Conservation (phyloP, 2,888 invertebrate genomes). For the Lomographa bimaculata region DNA sequence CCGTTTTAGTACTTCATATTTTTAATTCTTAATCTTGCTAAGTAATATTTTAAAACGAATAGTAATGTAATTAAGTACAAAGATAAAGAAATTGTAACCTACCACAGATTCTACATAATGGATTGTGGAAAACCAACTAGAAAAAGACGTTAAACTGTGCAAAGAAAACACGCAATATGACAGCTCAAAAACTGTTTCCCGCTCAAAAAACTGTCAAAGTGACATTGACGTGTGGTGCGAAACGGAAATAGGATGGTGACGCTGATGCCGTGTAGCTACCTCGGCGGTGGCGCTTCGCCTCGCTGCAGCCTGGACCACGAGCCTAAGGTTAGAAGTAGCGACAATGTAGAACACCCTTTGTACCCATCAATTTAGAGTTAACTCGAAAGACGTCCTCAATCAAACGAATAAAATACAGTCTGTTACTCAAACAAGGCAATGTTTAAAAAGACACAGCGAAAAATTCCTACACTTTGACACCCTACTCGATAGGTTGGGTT, state of each 20-base stretch:
- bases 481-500: too few species aligned
- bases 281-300: constrained; percentile 83
- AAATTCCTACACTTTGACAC: too few species aligned
- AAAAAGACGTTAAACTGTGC: constrained; percentile 43
- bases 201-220: constrained; percentile 72
- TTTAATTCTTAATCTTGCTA: too few species aligned
- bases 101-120: constrained; percentile 46
- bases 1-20: too few species aligned
- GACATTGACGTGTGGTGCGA: constrained; percentile 59
- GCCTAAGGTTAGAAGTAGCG: constrained; percentile 70
- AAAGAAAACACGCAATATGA: constrained; percentile 62
- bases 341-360: constrained; percentile 3
- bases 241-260: constrained; percentile 83
- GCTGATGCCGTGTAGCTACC: constrained; percentile 87
- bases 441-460: too few species aligned
- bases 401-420: constrained; percentile 15
- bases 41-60: too few species aligned
- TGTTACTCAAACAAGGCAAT: too few species aligned
- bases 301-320: constrained; percentile 80
- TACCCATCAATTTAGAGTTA: too few species aligned
- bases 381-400: constrained; percentile 27
- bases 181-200: constrained; percentile 61
- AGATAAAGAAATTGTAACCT: too few species aligned
- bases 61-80: too few species aligned
- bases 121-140: constrained; percentile 45